Evolutionary conservation across 1,140 invertebrate genomes (phyloP).

Genomic region (Mercenaria mercenaria): DNA sequence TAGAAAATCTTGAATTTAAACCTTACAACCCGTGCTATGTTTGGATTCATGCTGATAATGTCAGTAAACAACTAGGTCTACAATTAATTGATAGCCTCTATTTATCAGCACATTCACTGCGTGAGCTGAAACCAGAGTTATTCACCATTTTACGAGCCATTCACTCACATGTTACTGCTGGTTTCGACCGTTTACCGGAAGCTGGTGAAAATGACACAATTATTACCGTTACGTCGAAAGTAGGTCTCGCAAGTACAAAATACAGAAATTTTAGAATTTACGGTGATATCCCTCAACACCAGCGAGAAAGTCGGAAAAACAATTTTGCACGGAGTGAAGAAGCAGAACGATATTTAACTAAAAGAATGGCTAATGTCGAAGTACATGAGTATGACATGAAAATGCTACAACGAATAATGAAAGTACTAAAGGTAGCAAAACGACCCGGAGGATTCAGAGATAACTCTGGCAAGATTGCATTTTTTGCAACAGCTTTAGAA

Average conservation of each 20-base stretch:
- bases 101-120: neutral
- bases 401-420: neutral
- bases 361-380: neutral
- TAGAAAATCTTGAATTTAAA: neutral
- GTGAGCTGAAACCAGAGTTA: slow-evolving; percentile 2
- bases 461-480: neutral
- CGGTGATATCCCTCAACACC: neutral
- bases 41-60: neutral
- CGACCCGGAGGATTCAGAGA: neutral
- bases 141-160: neutral
- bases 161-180: neutral
- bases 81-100: neutral
- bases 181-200: neutral
- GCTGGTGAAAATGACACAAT: neutral
- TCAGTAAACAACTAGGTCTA: neutral
- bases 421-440: no score
- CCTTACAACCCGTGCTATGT: neutral
- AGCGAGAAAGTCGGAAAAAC: neutral
- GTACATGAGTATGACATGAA: slow-evolving; percentile 1
- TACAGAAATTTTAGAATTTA: neutral
- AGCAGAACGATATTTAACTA: neutral
- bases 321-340: neutral
- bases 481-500: neutral
- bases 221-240: neutral
- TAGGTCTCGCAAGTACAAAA: neutral